Evolutionary conservation across 2,888 invertebrate genomes (phyloP).

Genomic region (Harpalus rufipes): DNA sequence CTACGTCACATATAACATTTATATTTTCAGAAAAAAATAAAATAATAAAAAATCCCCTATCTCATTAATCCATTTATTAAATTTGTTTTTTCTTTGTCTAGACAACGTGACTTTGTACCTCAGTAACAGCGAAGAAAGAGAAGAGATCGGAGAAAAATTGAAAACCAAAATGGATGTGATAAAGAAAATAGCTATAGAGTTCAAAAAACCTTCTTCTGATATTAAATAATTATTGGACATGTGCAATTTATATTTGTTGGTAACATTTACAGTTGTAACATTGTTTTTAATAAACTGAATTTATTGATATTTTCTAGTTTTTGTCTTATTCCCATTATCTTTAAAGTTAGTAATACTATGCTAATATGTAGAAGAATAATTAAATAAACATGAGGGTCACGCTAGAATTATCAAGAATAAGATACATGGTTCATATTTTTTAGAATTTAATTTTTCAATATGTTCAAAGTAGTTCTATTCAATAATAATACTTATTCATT

Average conservation of each 20-base stretch:
- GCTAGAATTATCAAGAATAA: no score
- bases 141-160: conserved; percentile 77
- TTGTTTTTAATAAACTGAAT: conserved; percentile 56
- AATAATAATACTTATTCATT: no score
- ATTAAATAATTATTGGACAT: conserved; percentile 63
- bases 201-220: conserved; percentile 75
- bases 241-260: conserved; percentile 51
- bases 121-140: conserved; percentile 79
- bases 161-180: conserved; percentile 77
- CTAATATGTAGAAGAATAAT: no score
- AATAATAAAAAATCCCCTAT: not conserved
- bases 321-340: not conserved
- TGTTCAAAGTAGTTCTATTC: no score
- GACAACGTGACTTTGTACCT: conserved; percentile 84
- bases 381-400: no score
- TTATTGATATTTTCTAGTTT: not conserved
- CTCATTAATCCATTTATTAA: conserved; percentile 26
- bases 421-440: no score
- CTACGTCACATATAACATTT: no score
- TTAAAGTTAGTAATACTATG: no score
- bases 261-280: conserved; percentile 39
- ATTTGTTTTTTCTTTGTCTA: conserved; percentile 72
- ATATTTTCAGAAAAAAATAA: no score
- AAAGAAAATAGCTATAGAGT: conserved; percentile 79
- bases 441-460: no score